A percentile compares a stretch with the other conserved stretches of the same genome.
phyloP scores from a whole-genome alignment of 30 jellyfish, hydroid and myxozoan genomes.

The Euphysa ruthae region DNA sequence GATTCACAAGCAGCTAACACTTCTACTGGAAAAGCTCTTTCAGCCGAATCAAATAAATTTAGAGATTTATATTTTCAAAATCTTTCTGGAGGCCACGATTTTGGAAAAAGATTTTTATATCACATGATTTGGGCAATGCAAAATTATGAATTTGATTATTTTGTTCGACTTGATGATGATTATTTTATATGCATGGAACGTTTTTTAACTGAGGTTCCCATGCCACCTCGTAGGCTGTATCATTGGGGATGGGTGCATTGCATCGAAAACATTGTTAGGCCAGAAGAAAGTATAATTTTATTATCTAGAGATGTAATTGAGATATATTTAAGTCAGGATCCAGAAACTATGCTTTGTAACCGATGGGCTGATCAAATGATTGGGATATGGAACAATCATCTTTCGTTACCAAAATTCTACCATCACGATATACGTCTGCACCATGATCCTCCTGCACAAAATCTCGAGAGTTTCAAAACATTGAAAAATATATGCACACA shows the following conservation, averaged over 20 bases:
- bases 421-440: constrained; percentile 60
- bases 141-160: constrained; percentile 36
- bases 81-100: constrained; percentile 36
- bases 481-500: constrained; percentile 37
- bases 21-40: constrained; percentile 21
- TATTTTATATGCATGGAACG: constrained; percentile 35
- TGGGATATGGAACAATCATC: constrained; percentile 34
- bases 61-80: constrained; percentile 31
- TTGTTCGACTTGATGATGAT: constrained; percentile 40
- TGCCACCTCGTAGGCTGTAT: constrained; percentile 35
- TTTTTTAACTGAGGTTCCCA: constrained; percentile 26
- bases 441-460: constrained; percentile 70
- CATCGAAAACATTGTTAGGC: constrained; percentile 29
- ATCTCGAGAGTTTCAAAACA: constrained; percentile 4
- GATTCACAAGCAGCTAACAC: constrained; percentile 28
- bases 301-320: constrained; percentile 30
- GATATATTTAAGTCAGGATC: constrained; percentile 17
- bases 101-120: constrained; percentile 39
- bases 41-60: constrained; percentile 1
- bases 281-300: constrained; percentile 38
- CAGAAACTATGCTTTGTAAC: constrained; percentile 33
- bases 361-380: constrained; percentile 56
- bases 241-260: constrained; percentile 69
- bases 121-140: constrained; percentile 44
- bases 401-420: constrained; percentile 17